These are phyloP conservation scores for Perodicticus potto DNA, from an alignment of 2,797 vertebrate genomes.

Conservation along the genomic window DNA sequence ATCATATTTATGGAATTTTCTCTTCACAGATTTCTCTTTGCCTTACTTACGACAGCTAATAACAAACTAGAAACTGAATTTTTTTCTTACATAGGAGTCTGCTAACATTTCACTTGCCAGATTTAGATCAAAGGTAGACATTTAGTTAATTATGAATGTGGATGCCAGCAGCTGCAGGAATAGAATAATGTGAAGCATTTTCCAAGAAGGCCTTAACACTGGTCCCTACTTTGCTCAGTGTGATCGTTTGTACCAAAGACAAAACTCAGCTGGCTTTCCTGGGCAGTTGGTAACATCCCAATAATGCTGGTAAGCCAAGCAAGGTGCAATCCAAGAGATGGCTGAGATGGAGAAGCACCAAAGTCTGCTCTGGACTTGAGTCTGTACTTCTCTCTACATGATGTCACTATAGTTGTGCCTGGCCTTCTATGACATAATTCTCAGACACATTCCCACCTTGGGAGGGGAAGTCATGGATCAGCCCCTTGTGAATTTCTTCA, in stretches of 20 bases:
- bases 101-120: background rate
- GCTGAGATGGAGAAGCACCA: background rate
- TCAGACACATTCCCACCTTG: background rate
- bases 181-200: background rate
- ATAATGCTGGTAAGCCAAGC: background rate
- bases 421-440: background rate
- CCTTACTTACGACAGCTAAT: background rate
- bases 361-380: background rate
- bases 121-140: constrained; percentile 2
- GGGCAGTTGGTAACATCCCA: background rate
- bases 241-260: background rate
- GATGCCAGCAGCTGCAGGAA: background rate
- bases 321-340: background rate
- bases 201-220: background rate
- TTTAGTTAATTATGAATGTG: constrained; percentile 54
- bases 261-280: background rate
- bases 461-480: background rate
- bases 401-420: background rate
- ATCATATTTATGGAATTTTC: background rate
- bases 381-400: background rate
- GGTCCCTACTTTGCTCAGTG: background rate
- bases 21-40: background rate
- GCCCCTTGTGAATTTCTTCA: background rate
- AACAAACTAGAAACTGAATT: constrained; percentile 31
- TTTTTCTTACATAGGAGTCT: background rate